Percentiles rank a stretch among this genome's conserved stretches.
phyloP scores from a whole-genome alignment of 2,797 vertebrate genomes.

The Crocidura indochinensis region DNA sequence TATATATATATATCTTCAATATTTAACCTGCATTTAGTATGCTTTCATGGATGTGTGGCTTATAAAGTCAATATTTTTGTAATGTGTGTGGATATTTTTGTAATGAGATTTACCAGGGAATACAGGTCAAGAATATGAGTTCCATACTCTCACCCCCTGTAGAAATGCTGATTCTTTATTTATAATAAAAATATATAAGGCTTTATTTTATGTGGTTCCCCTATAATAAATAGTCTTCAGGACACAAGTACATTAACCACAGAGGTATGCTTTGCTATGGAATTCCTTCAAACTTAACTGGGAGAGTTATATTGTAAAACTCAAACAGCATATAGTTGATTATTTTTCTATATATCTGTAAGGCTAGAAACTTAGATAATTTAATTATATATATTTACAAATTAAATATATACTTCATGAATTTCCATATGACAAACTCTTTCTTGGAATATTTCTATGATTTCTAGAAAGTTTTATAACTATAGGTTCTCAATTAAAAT shows the following conservation, averaged over 20 bases:
- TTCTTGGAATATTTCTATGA: slow-evolving; percentile 15
- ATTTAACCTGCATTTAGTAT: not conserved
- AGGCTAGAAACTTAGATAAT: not conserved
- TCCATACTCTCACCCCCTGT: too few species aligned
- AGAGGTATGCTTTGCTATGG: not conserved
- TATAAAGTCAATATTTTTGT: too few species aligned
- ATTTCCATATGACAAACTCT: not conserved
- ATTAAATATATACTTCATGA: not conserved
- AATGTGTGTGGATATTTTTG: slow-evolving; percentile 21
- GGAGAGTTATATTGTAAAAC: not conserved
- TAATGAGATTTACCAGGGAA: slow-evolving; percentile 41
- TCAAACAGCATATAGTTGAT: not conserved
- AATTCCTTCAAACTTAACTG: not conserved
- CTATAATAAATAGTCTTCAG: not conserved
- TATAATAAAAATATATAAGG: not conserved
- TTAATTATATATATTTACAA: not conserved
- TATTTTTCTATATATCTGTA: not conserved
- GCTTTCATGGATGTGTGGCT: not conserved
- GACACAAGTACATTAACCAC: not conserved
- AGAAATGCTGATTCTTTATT: too few species aligned
- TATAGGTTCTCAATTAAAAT: too few species aligned
- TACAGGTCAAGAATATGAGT: not conserved
- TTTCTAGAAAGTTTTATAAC: slow-evolving; percentile 34
- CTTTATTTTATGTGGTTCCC: slow-evolving; percentile 3
- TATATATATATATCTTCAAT: too few species aligned